Evolutionary conservation across 2,888 invertebrate species (phyloP).

Genomic region (Drosophila nr. medialis): DNA sequence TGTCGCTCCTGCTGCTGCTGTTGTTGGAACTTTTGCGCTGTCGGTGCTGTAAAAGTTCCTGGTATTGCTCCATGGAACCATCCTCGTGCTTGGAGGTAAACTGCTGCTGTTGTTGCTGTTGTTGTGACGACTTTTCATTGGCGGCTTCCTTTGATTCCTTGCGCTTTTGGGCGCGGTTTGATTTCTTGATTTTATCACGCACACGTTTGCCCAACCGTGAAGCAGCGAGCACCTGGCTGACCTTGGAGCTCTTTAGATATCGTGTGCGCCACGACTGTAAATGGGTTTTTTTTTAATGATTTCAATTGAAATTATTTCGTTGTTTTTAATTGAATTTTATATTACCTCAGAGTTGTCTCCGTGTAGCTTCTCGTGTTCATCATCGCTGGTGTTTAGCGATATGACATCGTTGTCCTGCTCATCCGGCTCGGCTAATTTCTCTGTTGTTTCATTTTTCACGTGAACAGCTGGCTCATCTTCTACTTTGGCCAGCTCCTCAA

Average conservation of each 20-base stretch:
- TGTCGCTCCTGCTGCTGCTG: constrained; percentile 64
- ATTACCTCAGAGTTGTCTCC: constrained; percentile 66
- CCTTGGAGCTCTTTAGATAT: constrained; percentile 87
- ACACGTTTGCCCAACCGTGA: constrained; percentile 87
- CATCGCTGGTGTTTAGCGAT: constrained; percentile 80
- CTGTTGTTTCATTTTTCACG: constrained; percentile 57
- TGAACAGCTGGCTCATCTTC: constrained; percentile 41
- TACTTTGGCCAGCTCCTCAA: constrained; percentile 79
- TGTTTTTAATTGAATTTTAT: background rate
- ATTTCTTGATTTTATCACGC: constrained; percentile 87
- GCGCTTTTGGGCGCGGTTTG: constrained; percentile 76
- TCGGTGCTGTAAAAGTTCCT: constrained; percentile 83
- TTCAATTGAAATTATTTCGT: constrained; percentile 15
- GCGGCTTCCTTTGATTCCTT: constrained; percentile 35
- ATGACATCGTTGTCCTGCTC: constrained; percentile 79
- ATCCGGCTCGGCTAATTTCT: constrained; percentile 22
- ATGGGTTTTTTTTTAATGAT: constrained; percentile 3
- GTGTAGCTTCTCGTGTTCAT: constrained; percentile 72
- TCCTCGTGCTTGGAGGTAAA: constrained; percentile 83
- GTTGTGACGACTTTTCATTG: constrained; percentile 46
- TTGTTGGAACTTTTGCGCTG: constrained; percentile 70
- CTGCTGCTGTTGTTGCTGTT: constrained; percentile 50
- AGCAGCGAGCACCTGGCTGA: constrained; percentile 86
- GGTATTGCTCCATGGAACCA: constrained; percentile 87
- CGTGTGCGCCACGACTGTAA: constrained; percentile 87